Evolutionary conservation across 92 coral and sea anemone species (phyloP).

Genomic region (Phenganax stokvisi): DNA sequence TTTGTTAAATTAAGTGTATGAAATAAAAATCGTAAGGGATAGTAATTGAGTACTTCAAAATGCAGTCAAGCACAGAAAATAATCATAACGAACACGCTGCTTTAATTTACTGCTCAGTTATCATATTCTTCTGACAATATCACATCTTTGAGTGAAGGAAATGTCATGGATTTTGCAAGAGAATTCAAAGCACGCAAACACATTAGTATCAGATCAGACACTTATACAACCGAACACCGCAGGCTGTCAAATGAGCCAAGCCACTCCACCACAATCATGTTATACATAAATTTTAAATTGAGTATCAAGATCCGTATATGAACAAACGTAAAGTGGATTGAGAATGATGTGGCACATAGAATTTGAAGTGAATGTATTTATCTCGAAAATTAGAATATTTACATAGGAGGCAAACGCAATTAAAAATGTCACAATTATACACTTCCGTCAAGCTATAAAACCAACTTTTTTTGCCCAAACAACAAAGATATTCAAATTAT

Average conservation of each 20-base stretch:
- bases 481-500: conserved; percentile 22
- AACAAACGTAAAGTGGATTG: neutral
- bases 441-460: neutral
- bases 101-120: neutral
- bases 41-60: neutral
- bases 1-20: neutral
- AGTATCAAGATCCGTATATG: neutral
- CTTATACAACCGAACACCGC: conserved; percentile 1
- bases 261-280: neutral
- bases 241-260: conserved; percentile 2
- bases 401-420: neutral
- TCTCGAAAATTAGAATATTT: neutral
- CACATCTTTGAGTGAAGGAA: conserved; percentile 16
- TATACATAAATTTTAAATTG: conserved; percentile 17
- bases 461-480: neutral
- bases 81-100: neutral
- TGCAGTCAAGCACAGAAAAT: conserved; percentile 4
- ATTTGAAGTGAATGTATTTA: neutral
- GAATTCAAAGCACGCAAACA: conserved; percentile 27
- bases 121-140: conserved; percentile 7
- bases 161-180: conserved; percentile 10
- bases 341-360: neutral
- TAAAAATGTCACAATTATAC: conserved; percentile 15
- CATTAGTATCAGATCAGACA: conserved; percentile 12
- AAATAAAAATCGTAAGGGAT: neutral